These are phyloP conservation scores for Lasioglossum vierecki DNA, from an alignment of 2,888 invertebrate species.

Conservation along the genomic window DNA sequence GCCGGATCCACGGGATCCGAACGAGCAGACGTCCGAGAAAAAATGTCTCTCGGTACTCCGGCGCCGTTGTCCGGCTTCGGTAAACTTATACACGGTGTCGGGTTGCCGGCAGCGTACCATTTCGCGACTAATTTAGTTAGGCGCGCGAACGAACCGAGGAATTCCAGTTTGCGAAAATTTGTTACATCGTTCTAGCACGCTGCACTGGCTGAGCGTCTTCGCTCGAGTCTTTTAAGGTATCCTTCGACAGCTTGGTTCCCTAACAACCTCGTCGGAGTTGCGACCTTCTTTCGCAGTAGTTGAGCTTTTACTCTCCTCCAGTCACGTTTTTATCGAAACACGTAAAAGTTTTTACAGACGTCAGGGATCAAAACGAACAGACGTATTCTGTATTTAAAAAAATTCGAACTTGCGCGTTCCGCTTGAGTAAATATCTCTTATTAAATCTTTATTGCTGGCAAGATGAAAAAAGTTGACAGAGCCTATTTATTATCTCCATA, in stretches of 20 bases:
- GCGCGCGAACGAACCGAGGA: background rate
- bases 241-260: background rate
- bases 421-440: too few relatives aligned
- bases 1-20: background rate
- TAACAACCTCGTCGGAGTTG: background rate
- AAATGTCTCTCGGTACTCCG: background rate
- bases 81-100: slow-evolving; percentile 43
- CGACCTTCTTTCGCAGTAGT: background rate
- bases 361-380: background rate
- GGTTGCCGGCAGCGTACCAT: slow-evolving; percentile 14
- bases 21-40: background rate
- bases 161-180: slow-evolving; percentile 1
- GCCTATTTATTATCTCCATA: background rate
- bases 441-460: too few relatives aligned
- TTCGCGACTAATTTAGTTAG: slow-evolving; percentile 23
- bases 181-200: background rate
- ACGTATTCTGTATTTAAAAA: background rate
- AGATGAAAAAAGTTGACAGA: background rate
- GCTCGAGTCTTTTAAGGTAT: background rate
- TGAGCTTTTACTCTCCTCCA: background rate
- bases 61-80: slow-evolving; percentile 35
- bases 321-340: background rate
- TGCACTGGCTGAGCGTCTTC: background rate
- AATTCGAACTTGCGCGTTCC: too few relatives aligned
- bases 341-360: slow-evolving; percentile 5